A percentile compares a stretch with the other conserved stretches of the same genome.
Conservation (phyloP, 1,140 invertebrate species). For the Lepidurus packardi region DNA sequence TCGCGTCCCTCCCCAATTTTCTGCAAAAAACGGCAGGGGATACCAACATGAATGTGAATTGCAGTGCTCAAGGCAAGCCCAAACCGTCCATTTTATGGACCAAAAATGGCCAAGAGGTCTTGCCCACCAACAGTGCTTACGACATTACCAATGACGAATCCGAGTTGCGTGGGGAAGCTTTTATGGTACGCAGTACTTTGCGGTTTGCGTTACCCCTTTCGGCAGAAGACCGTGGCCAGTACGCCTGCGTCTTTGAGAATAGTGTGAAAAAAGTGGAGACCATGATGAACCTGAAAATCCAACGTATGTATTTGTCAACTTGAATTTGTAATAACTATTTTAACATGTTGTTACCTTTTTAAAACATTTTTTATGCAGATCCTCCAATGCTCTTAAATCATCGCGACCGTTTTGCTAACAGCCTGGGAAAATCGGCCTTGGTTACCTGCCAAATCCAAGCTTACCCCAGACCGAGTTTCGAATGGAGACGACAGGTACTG, state of each 20-base stretch:
- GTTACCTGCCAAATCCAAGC: conserved; percentile 83
- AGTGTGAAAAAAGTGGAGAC: conserved; percentile 78
- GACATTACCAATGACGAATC: conserved; percentile 69
- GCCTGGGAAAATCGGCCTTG: conserved; percentile 51
- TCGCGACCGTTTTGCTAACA: background rate
- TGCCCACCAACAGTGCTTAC: conserved; percentile 52
- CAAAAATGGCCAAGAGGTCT: conserved; percentile 72
- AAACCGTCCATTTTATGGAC: conserved; percentile 74
- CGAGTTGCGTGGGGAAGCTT: conserved; percentile 62
- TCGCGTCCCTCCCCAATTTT: conserved; percentile 72
- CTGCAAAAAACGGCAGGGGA: conserved; percentile 72
- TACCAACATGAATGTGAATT: conserved; percentile 69
- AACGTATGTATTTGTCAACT: conserved; percentile 58
- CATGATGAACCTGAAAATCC: conserved; percentile 80
- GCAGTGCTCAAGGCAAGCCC: conserved; percentile 80
- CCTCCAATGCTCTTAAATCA: background rate
- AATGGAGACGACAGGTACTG: conserved; percentile 71
- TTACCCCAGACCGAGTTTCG: conserved; percentile 84
- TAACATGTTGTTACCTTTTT: conserved; percentile 30
- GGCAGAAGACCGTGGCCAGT: conserved; percentile 75
- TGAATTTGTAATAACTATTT: conserved; percentile 19
- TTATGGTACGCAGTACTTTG: conserved; percentile 74
- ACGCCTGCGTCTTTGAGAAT: conserved; percentile 82
- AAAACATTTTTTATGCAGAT: conserved; percentile 26
- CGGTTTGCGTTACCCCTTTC: conserved; percentile 71